Evolutionary conservation across 2,888 invertebrate genomes (phyloP).

Genomic region (Actias luna): DNA sequence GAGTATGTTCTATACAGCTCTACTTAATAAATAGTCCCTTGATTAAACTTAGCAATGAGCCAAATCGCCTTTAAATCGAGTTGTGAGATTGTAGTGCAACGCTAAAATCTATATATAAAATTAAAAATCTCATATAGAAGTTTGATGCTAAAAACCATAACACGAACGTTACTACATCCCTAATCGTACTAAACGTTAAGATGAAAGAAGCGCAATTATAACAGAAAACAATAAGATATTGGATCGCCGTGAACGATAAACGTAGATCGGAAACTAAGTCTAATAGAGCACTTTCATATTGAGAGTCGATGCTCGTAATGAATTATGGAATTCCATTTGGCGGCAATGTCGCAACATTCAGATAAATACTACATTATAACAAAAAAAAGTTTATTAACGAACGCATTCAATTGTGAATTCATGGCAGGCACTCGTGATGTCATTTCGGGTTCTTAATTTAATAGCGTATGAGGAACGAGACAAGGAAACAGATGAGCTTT

Average conservation of each 20-base stretch:
- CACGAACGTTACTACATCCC: neutral
- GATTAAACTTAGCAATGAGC: too few species aligned
- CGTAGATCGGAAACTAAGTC: slow-evolving; percentile 58
- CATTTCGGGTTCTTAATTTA: slow-evolving; percentile 60
- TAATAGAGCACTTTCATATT: slow-evolving; percentile 59
- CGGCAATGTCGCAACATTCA: slow-evolving; percentile 42
- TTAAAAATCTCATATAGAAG: slow-evolving; percentile 24
- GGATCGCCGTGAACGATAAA: slow-evolving; percentile 47
- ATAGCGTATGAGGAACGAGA: slow-evolving; percentile 48
- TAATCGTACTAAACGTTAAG: neutral
- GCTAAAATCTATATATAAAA: too few species aligned
- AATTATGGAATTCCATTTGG: slow-evolving; percentile 55
- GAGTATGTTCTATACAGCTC: too few species aligned
- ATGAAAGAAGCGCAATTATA: neutral
- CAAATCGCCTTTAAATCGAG: too few species aligned
- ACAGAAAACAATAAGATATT: slow-evolving; percentile 15
- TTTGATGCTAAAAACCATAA: neutral
- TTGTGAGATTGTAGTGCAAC: too few species aligned
- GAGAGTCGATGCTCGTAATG: slow-evolving; percentile 40
- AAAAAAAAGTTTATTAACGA: slow-evolving; percentile 65
- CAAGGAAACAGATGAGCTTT: slow-evolving; percentile 43
- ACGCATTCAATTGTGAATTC: slow-evolving; percentile 67
- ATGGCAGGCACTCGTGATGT: slow-evolving; percentile 57
- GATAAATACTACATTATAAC: slow-evolving; percentile 44
- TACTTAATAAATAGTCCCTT: too few species aligned